Percentiles rank a stretch among this genome's conserved stretches.
phyloP scores from a whole-genome alignment of 2,113 vertebrate species.

The Bombycilla garrulus region DNA sequence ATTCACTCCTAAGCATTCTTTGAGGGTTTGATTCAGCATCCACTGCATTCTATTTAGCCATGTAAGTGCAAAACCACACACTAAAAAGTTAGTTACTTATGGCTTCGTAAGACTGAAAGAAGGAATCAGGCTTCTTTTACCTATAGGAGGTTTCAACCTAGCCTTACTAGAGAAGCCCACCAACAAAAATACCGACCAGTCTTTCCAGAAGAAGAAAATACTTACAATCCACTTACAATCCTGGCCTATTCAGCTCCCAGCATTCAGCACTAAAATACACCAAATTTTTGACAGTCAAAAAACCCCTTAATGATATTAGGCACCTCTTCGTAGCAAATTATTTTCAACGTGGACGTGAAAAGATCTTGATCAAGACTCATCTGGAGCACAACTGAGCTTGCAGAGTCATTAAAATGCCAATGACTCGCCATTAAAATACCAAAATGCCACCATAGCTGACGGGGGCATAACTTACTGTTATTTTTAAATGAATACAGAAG shows the following conservation, averaged over 20 bases:
- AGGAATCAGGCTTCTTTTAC: not conserved
- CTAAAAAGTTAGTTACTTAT: not conserved
- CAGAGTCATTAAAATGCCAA: not conserved
- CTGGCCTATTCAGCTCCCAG: not conserved
- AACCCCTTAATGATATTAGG: not conserved
- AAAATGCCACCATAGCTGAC: not conserved
- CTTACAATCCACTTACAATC: not conserved
- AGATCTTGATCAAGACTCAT: not conserved
- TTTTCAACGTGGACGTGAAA: not conserved
- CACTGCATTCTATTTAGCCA: accelerated
- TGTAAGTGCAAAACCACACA: not conserved
- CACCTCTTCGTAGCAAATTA: not conserved
- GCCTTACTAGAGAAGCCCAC: not conserved
- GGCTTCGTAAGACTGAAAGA: not conserved
- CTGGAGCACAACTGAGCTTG: not conserved
- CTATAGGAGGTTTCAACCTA: not conserved
- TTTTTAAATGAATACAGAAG: not conserved
- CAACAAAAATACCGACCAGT: not conserved
- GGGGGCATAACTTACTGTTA: not conserved
- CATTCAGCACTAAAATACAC: not conserved
- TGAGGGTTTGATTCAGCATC: not conserved
- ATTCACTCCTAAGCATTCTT: not conserved
- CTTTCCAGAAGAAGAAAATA: not conserved
- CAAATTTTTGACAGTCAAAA: not conserved
- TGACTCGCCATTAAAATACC: not conserved